phyloP scores from a whole-genome alignment of 2,113 vertebrate species.

The Ahaetulla prasina region DNA sequence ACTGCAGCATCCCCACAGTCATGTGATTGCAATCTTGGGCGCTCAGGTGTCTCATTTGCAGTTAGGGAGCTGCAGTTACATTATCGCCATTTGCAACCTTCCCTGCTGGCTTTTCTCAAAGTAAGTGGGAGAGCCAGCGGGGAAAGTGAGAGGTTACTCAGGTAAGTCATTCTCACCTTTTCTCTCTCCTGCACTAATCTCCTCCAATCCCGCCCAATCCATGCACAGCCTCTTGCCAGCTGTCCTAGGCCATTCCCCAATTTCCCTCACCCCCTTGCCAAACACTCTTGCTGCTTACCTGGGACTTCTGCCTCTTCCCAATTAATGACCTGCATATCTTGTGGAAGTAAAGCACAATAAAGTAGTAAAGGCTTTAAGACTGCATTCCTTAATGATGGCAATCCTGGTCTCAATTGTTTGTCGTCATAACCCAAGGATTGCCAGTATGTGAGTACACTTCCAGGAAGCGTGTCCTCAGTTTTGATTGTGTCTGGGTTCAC shows the following conservation, averaged over 20 bases:
- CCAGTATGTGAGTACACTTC: neutral
- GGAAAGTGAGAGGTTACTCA: neutral
- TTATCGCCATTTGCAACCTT: neutral
- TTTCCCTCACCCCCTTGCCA: neutral
- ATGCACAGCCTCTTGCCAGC: neutral
- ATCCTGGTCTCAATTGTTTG: neutral
- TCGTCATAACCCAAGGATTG: neutral
- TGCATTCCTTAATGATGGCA: neutral
- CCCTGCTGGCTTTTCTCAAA: neutral
- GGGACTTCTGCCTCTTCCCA: neutral
- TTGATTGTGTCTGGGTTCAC: neutral
- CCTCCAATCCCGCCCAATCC: neutral
- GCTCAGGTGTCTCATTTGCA: neutral
- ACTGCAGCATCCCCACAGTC: neutral
- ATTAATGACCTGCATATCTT: neutral
- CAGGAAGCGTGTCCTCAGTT: neutral
- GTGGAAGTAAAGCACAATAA: neutral
- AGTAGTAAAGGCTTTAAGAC: neutral
- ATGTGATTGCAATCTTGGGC: neutral
- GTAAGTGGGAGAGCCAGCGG: neutral
- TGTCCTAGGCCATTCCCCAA: neutral
- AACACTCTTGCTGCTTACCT: neutral
- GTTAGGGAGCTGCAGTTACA: neutral
- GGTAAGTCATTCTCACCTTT: neutral
- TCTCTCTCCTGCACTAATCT: neutral